Base-by-base conservation (phyloP, 1,140 invertebrate genomes). In the Drosophila pruinosa region DNA sequence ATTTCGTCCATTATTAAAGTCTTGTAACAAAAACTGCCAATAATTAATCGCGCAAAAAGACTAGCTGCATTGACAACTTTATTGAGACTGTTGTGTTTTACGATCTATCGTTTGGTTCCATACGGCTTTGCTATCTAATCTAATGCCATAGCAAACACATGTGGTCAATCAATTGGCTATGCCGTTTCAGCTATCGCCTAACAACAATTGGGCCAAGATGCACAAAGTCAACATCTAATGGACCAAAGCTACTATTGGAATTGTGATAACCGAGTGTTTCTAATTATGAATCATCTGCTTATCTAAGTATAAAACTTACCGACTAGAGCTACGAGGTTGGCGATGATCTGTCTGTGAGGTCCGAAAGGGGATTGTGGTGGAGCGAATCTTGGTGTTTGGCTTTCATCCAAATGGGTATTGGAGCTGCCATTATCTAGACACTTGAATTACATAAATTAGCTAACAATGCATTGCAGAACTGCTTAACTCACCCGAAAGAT, bases 231-330 rank as follows among this genome's bases (percentile, higher is more conserved):
- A n/a, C n/a, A n/a, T n/a, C n/a, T n/a, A n/a, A n/a, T 28, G 26
- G 8, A 28, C 26, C 26, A 28, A 28, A n/a, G n/a, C n/a, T n/a
- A n/a, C n/a, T n/a, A n/a, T n/a, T n/a, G n/a, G n/a, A 10, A 31
- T 31, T 31, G 7, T 15, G 24, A 28, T 14, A 48, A 17, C 2
- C 8, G 8, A 10, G 7, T n/a, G n/a, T n/a, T n/a, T n/a, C n/a
- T n/a, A n/a, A n/a, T 2, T 10, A 2, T 45, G 21, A 45, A 4
- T 24, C 21, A 45, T 45, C 10, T 10, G 21, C 41, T 43, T 41
- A 41, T 7, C 14, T n/a, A n/a, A n/a, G n/a, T 5, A 8, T 26
- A 41, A 39, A 41, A 21, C 53, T 58, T 31, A 58, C 56, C 56
- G 8, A n/a, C n/a, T n/a, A n/a, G n/a, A n/a, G n/a, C n/a, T n/a